These are phyloP conservation scores for Aporophyla nigra DNA, from an alignment of 2,888 invertebrate genomes.

Conservation along the genomic window DNA sequence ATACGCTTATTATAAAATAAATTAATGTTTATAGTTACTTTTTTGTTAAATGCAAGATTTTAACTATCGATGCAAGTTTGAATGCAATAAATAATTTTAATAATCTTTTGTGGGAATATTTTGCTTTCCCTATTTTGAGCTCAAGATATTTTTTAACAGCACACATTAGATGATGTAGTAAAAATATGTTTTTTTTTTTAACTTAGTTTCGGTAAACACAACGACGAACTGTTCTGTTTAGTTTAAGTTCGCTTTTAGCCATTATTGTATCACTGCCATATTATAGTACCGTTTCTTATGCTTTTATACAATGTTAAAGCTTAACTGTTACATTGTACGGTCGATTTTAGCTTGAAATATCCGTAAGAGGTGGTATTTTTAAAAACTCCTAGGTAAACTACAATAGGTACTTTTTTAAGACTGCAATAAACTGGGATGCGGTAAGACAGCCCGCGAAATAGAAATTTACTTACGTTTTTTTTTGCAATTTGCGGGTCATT, in stretches of 20 bases:
- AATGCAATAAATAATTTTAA: neutral
- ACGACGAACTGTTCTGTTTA: constrained; percentile 57
- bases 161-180: constrained; percentile 7
- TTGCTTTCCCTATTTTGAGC: neutral
- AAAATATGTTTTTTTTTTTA: neutral
- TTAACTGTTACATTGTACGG: constrained; percentile 58
- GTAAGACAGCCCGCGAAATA: no score
- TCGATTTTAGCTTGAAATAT: constrained; percentile 47
- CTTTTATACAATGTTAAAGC: constrained; percentile 62
- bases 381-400: constrained; percentile 19
- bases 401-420: constrained; percentile 29
- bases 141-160: neutral
- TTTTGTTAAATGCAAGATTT: constrained; percentile 25
- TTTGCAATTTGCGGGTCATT: no score
- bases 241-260: constrained; percentile 70
- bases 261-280: constrained; percentile 72
- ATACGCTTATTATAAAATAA: constrained; percentile 3
- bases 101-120: no score
- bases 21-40: neutral
- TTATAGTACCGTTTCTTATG: constrained; percentile 61
- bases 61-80: constrained; percentile 22
- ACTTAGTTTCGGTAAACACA: constrained; percentile 51
- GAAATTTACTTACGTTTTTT: no score
- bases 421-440: constrained; percentile 18
- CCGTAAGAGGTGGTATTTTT: constrained; percentile 38